Percentiles rank a stretch among this genome's conserved stretches.
These are phyloP conservation scores for Tryphoninae sp. DNA, from an alignment of 2,888 invertebrate species.

Conservation along the genomic window DNA sequence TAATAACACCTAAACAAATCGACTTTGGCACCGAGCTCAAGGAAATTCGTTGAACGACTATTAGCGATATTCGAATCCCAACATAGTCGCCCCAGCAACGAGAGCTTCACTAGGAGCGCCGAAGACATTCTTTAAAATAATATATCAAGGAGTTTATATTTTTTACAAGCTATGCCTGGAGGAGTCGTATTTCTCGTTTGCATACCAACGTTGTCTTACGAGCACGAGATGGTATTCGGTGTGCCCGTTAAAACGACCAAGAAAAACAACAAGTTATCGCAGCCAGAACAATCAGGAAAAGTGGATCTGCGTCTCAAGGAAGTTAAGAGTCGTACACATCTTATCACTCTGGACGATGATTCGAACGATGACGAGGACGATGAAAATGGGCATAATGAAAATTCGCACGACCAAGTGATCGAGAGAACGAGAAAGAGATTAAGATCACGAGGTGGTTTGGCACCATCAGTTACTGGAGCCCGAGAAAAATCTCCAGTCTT, in stretches of 20 bases:
- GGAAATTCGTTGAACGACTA: constrained; percentile 24
- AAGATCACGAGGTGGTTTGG: constrained; percentile 44
- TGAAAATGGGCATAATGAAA: constrained; percentile 47
- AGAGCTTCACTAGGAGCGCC: not conserved
- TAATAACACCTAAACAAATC: constrained; percentile 48
- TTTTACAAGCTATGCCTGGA: constrained; percentile 72
- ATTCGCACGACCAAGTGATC: constrained; percentile 36
- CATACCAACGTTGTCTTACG: constrained; percentile 87
- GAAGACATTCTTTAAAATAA: not conserved
- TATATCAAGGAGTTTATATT: too few relatives aligned
- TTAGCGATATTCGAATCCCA: not conserved
- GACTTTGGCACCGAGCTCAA: constrained; percentile 39
- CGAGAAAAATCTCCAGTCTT: constrained; percentile 79
- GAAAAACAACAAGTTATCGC: constrained; percentile 64
- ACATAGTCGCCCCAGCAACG: not conserved
- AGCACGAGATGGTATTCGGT: constrained; percentile 84
- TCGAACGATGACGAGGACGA: constrained; percentile 59
- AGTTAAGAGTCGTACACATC: constrained; percentile 68
- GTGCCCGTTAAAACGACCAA: constrained; percentile 69
- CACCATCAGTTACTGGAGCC: constrained; percentile 29
- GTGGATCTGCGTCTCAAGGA: constrained; percentile 75
- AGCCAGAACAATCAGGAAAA: constrained; percentile 59
- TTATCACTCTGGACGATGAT: constrained; percentile 66
- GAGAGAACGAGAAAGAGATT: constrained; percentile 50
- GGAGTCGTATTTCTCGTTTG: constrained; percentile 88